phyloP scores from a whole-genome alignment of 2,888 invertebrate species.

The Ctenicera cuprea region DNA sequence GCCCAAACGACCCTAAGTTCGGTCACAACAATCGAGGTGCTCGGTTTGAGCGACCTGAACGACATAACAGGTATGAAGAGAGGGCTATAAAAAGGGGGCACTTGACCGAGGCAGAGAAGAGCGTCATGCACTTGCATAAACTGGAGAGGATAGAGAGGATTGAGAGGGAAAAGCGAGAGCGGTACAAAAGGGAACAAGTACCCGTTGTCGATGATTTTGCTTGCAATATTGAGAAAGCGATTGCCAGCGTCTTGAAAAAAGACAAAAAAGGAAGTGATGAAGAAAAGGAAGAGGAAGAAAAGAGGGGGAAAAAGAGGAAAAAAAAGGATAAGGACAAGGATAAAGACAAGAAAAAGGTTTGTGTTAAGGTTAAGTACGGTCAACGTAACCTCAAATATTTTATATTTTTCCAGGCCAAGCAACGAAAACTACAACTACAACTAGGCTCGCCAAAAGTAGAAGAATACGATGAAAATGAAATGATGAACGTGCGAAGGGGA shows the following conservation, averaged over 20 bases:
- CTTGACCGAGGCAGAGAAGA: constrained; percentile 71
- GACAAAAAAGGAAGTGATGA: constrained; percentile 73
- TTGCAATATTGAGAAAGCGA: constrained; percentile 85
- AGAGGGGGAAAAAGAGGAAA: constrained; percentile 76
- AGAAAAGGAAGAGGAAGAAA: constrained; percentile 72
- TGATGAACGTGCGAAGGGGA: constrained; percentile 87
- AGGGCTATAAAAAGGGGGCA: constrained; percentile 65
- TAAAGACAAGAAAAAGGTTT: constrained; percentile 72
- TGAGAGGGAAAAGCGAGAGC: constrained; percentile 67
- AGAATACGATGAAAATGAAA: constrained; percentile 85
- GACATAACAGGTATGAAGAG: constrained; percentile 61
- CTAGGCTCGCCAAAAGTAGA: constrained; percentile 68
- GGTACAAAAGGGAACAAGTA: constrained; percentile 64
- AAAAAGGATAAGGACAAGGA: constrained; percentile 75
- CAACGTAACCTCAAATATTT: too few relatives aligned
- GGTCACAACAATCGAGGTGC: constrained; percentile 35
- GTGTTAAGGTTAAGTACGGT: background rate
- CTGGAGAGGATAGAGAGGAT: constrained; percentile 69
- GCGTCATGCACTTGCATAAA: constrained; percentile 69
- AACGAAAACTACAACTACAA: constrained; percentile 74
- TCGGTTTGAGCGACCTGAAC: constrained; percentile 53
- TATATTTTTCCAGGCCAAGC: constrained; percentile 68
- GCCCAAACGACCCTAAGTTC: constrained; percentile 23
- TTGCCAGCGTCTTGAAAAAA: constrained; percentile 84
- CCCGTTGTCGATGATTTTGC: constrained; percentile 82